These are phyloP conservation scores for Edolisoma coerulescens DNA, from an alignment of 2,113 vertebrate genomes.

Conservation along the genomic window DNA sequence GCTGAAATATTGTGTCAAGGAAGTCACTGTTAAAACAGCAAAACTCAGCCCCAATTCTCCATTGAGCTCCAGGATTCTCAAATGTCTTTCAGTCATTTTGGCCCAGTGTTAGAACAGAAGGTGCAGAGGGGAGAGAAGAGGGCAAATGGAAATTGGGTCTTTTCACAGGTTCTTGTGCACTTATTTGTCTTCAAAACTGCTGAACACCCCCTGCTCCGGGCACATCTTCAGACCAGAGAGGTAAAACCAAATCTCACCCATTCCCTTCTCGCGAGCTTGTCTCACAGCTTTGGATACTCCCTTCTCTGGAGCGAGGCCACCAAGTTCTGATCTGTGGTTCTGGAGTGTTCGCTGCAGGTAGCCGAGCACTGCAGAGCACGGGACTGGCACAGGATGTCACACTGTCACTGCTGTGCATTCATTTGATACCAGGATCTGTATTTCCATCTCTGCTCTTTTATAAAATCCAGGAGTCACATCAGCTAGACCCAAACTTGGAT, in stretches of 20 bases:
- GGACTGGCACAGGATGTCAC: neutral
- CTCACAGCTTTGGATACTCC: neutral
- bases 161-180: neutral
- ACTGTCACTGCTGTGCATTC: neutral
- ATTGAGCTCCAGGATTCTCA: neutral
- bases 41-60: neutral
- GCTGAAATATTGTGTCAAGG: neutral
- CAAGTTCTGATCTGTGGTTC: neutral
- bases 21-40: neutral
- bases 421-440: neutral
- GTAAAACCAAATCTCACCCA: neutral
- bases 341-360: neutral
- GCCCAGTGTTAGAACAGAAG: neutral
- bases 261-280: neutral
- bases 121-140: neutral
- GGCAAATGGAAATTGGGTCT: neutral
- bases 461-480: fast-evolving
- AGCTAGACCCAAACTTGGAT: neutral
- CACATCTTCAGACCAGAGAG: neutral
- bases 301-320: neutral
- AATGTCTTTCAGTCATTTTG: neutral
- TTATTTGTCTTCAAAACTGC: neutral
- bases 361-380: fast-evolving
- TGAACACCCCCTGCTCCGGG: neutral
- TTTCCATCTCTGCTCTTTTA: neutral